Conservation (phyloP, 1,140 invertebrate genomes). For the Euwallacea similis region DNA sequence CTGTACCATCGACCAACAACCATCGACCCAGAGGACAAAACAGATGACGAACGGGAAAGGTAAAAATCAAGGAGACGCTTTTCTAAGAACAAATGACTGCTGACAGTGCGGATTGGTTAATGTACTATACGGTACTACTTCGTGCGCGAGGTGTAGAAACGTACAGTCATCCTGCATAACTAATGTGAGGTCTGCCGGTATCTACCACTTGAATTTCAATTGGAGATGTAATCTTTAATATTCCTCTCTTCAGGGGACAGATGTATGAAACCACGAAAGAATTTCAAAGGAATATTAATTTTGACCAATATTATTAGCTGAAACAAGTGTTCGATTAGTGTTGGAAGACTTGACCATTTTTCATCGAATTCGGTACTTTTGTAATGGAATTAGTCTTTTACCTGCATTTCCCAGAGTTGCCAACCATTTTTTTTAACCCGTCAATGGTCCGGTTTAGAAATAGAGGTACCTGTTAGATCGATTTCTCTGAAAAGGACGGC, state of each 20-base stretch:
- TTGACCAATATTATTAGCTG: no score
- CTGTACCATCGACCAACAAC: neutral
- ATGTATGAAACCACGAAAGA: neutral
- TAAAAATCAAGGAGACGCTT: slow-evolving; percentile 36
- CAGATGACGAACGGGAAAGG: slow-evolving; percentile 30
- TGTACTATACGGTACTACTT: slow-evolving; percentile 25
- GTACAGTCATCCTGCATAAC: slow-evolving; percentile 24
- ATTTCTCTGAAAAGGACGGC: slow-evolving; percentile 8
- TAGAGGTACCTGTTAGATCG: slow-evolving; percentile 8
- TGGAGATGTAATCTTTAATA: slow-evolving; percentile 14
- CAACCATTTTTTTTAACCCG: neutral
- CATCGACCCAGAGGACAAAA: slow-evolving; percentile 6
- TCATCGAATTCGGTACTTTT: no score
- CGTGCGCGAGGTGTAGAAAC: slow-evolving; percentile 15
- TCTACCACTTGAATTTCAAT: slow-evolving; percentile 14
- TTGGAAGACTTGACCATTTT: no score
- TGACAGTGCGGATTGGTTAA: slow-evolving; percentile 26
- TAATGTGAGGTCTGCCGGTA: slow-evolving; percentile 11
- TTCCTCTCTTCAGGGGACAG: neutral
- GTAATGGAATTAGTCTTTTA: neutral
- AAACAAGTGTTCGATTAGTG: no score
- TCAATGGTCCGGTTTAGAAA: slow-evolving; percentile 4
- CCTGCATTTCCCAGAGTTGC: neutral
- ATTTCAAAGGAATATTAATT: no score
- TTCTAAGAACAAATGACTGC: slow-evolving; percentile 32